These are phyloP conservation scores for Nansenia antarctica DNA, from an alignment of 2,113 vertebrate species.

Conservation along the genomic window DNA sequence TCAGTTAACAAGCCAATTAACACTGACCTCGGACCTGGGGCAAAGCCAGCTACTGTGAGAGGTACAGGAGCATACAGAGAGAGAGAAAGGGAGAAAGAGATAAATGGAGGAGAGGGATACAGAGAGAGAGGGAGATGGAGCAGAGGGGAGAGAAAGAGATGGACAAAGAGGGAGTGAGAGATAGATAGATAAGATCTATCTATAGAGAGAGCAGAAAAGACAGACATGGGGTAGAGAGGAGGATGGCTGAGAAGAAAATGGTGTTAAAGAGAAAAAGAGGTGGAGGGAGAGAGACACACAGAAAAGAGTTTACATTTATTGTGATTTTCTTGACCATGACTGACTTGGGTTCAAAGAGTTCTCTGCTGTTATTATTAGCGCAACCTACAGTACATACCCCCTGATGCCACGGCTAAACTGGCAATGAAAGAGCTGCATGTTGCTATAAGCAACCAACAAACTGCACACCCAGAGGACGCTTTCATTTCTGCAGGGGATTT, in stretches of 20 bases:
- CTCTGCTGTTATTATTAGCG: too few relatives aligned
- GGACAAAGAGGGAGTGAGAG: background rate
- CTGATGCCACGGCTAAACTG: too few relatives aligned
- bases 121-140: background rate
- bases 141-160: background rate
- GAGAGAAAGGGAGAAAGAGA: background rate
- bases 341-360: too few relatives aligned
- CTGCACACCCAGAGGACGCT: too few relatives aligned
- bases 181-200: background rate
- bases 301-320: too few relatives aligned
- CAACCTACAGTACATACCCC: too few relatives aligned
- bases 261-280: background rate
- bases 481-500: too few relatives aligned
- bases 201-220: background rate
- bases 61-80: background rate
- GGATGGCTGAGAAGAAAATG: background rate
- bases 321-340: too few relatives aligned
- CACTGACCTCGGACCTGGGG: background rate
- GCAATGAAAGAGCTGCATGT: too few relatives aligned
- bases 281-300: background rate
- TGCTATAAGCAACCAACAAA: too few relatives aligned
- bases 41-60: background rate
- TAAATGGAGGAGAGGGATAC: background rate
- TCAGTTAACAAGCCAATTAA: slow-evolving; percentile 8
- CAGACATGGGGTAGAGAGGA: background rate